These are phyloP conservation scores for Saguinus midas DNA, from an alignment of 2,113 vertebrate genomes.

Conservation along the genomic window DNA sequence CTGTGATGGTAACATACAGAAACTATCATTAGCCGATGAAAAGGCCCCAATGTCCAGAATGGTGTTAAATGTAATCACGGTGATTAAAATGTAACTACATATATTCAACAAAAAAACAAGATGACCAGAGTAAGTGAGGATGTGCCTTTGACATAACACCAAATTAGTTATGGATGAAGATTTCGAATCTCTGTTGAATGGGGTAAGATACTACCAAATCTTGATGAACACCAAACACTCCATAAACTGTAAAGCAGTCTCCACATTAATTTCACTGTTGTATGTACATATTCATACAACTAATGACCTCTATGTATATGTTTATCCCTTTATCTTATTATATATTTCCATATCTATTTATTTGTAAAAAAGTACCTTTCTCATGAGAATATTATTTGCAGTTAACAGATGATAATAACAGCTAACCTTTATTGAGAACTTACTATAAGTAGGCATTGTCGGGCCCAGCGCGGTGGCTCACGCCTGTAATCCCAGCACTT, in stretches of 20 bases:
- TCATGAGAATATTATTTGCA: neutral
- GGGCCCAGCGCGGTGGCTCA: no score
- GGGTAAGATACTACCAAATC: neutral
- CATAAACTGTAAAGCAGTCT: neutral
- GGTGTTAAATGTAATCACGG: neutral
- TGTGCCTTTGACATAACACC: neutral
- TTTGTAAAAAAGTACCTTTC: neutral
- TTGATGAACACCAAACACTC: neutral
- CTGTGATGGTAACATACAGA: neutral
- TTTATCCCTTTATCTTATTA: neutral
- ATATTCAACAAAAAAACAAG: neutral
- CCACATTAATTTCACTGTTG: neutral
- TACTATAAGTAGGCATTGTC: neutral
- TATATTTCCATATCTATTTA: neutral
- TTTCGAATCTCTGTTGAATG: neutral
- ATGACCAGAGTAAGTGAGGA: neutral
- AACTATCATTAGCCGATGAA: constrained; percentile 4
- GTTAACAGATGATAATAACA: neutral
- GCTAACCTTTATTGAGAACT: neutral
- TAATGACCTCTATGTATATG: neutral
- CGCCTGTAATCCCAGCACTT: no score
- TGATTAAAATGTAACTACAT: neutral
- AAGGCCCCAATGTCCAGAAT: neutral
- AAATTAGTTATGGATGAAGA: neutral
- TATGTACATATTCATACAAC: neutral